A percentile compares a stretch with the other conserved stretches of the same genome.
These are phyloP conservation scores for Drosophila eohydei DNA, from an alignment of 2,888 invertebrate species.

Conservation along the genomic window DNA sequence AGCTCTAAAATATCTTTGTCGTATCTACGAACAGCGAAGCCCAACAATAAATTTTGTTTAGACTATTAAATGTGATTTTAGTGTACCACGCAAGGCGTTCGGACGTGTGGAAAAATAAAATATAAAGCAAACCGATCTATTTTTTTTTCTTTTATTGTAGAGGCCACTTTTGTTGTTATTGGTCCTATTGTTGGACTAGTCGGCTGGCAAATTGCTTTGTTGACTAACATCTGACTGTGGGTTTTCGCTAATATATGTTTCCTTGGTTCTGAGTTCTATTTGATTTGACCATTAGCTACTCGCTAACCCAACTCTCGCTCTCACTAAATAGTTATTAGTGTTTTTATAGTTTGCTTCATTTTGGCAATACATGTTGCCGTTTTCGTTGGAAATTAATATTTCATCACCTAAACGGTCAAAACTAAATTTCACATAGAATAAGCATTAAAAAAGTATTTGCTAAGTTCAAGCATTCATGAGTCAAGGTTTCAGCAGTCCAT, in stretches of 20 bases:
- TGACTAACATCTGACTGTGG: constrained; percentile 51
- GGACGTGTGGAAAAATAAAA: constrained; percentile 45
- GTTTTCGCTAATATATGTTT: constrained; percentile 52
- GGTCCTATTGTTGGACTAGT: constrained; percentile 49
- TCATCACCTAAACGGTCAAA: constrained; percentile 10
- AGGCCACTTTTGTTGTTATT: constrained; percentile 39
- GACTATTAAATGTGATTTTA: constrained; percentile 79
- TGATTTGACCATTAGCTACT: constrained; percentile 60
- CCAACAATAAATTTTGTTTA: constrained; percentile 66
- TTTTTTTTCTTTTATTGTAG: constrained; percentile 13
- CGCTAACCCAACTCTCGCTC: constrained; percentile 21
- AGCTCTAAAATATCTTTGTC: constrained; percentile 40
- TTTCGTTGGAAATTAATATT: constrained; percentile 5
- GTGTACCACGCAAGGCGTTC: constrained; percentile 62
- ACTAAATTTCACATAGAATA: constrained; percentile 7
- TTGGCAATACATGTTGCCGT: constrained; percentile 10
- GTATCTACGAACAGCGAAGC: constrained; percentile 22
- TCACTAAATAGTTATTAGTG: constrained; percentile 53
- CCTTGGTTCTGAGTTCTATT: constrained; percentile 61
- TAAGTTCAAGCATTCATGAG: constrained; percentile 18
- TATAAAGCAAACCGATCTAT: constrained; percentile 33
- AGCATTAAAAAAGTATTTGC: constrained; percentile 20
- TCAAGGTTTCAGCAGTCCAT: constrained; percentile 5
- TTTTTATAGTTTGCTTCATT: constrained; percentile 29
- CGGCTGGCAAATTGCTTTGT: constrained; percentile 31